Conservation (phyloP, 2,113 vertebrate species). For the Ifrita kowaldi region DNA sequence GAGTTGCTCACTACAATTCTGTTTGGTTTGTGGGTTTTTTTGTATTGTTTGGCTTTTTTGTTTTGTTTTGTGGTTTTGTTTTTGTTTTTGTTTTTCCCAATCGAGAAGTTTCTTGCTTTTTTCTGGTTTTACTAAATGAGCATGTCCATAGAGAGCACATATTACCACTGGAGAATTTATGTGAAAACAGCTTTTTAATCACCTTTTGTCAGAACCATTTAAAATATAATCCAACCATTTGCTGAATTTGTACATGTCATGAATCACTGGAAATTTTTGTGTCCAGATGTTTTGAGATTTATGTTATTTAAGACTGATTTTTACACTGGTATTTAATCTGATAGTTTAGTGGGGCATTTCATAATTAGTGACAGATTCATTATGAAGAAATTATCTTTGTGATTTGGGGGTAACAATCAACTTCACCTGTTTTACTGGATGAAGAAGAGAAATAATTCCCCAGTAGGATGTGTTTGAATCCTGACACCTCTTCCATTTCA, state of each 20-base stretch:
- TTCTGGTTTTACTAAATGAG: not conserved
- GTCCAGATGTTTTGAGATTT: not conserved
- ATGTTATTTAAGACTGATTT: not conserved
- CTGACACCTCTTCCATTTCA: not conserved
- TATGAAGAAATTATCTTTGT: not conserved
- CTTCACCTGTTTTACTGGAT: not conserved
- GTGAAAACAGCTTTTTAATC: not conserved
- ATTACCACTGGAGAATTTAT: not conserved
- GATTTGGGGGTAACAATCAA: not conserved
- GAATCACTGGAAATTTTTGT: not conserved
- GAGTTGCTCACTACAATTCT: not conserved
- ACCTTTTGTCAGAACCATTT: not conserved
- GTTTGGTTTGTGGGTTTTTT: not conserved
- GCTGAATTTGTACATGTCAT: not conserved
- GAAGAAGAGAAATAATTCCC: not conserved
- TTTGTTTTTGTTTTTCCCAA: not conserved
- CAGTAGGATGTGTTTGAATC: not conserved
- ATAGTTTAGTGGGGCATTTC: not conserved
- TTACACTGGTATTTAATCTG: not conserved
- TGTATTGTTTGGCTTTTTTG: rapidly evolving
- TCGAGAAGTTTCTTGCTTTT: not conserved
- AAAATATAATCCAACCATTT: not conserved
- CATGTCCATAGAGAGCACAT: not conserved
- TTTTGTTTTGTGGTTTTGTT: not conserved
- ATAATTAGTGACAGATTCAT: not conserved